Percentiles rank a stretch among this genome's conserved stretches.
Conservation (phyloP, 1,140 invertebrate species). For the Tachypleus tridentatus region DNA sequence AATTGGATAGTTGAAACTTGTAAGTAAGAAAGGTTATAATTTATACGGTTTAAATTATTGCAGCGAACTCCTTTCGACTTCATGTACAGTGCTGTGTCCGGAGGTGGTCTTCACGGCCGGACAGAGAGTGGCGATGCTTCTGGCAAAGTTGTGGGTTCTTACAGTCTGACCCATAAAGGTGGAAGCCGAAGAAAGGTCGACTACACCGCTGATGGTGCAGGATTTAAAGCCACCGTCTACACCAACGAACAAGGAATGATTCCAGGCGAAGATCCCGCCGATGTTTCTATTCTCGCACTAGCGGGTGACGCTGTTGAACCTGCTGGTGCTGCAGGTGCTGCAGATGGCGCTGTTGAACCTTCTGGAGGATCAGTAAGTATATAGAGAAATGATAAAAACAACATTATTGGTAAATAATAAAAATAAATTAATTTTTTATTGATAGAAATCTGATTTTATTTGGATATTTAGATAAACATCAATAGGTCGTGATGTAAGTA, state of each 20-base stretch:
- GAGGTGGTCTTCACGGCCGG: not conserved
- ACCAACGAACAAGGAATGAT: constrained; percentile 17
- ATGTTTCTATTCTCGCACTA: not conserved
- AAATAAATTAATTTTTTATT: too few relatives aligned
- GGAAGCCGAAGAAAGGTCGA: constrained; percentile 14
- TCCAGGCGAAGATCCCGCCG: constrained; percentile 2
- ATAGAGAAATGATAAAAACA: too few relatives aligned
- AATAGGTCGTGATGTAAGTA: too few relatives aligned
- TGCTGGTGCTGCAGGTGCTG: constrained; percentile 1
- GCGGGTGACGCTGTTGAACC: not conserved
- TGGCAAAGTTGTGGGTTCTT: constrained; percentile 13
- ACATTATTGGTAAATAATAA: too few relatives aligned
- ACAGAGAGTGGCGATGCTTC: constrained; percentile 13
- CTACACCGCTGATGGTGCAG: constrained; percentile 16
- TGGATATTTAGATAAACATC: too few relatives aligned
- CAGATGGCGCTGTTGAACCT: not conserved
- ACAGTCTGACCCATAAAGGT: constrained; percentile 8
- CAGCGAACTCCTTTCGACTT: too few relatives aligned
- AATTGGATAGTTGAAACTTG: too few relatives aligned
- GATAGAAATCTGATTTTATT: too few relatives aligned
- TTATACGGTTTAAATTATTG: too few relatives aligned
- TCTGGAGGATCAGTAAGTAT: too few relatives aligned
- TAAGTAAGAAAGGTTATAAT: too few relatives aligned
- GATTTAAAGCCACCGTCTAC: constrained; percentile 15
- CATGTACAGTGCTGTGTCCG: constrained; percentile 1